Conservation (phyloP, 2,113 vertebrate species). For the Solea senegalensis region DNA sequence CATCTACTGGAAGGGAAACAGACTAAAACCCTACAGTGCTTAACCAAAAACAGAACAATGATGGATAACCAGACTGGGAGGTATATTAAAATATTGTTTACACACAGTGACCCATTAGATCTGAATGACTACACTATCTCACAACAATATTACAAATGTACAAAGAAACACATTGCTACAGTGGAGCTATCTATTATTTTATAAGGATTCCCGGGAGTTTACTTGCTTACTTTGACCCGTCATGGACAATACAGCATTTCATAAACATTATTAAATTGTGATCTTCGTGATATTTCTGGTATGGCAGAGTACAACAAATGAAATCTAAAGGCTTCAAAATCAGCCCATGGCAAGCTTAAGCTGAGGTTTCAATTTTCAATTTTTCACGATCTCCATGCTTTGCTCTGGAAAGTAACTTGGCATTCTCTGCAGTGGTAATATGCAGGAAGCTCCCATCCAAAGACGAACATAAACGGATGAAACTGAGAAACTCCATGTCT, state of each 20-base stretch:
- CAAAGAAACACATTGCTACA: neutral
- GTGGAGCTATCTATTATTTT: slow-evolving; percentile 21
- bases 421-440: neutral
- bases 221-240: slow-evolving; percentile 21
- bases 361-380: slow-evolving; percentile 2
- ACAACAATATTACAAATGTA: neutral
- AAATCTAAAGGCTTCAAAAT: slow-evolving; percentile 28
- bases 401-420: neutral
- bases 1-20: slow-evolving; percentile 2
- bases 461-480: neutral
- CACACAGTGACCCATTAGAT: neutral
- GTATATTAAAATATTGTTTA: neutral
- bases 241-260: slow-evolving; percentile 3
- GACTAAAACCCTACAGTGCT: slow-evolving; percentile 6
- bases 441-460: slow-evolving; percentile 8
- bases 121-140: neutral
- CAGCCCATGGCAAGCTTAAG: slow-evolving; percentile 1
- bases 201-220: slow-evolving; percentile 10
- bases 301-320: slow-evolving; percentile 16
- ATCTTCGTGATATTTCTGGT: slow-evolving; percentile 27
- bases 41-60: slow-evolving; percentile 6
- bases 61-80: neutral
- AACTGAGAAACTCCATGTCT: neutral
- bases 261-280: slow-evolving; percentile 19
- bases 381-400: slow-evolving; percentile 9